Evolutionary conservation across 1,140 invertebrate genomes (phyloP), one percentile per base, ranked within the genome.

Genomic region (Calephelis virginiensis): DNA sequence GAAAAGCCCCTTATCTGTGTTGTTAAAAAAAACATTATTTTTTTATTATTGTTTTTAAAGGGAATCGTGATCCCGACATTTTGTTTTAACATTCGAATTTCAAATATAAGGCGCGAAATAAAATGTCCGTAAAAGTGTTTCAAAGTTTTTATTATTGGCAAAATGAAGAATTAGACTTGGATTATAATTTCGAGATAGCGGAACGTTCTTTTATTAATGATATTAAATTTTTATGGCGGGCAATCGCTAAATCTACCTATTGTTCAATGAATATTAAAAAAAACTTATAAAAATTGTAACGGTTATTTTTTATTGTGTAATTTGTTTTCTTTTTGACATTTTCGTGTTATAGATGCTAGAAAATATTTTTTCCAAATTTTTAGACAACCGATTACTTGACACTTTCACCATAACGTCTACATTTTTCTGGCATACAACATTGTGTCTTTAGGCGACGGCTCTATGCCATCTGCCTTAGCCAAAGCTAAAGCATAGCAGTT

Each of bases 11-110:
- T 83, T 83, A 85, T 80, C 82, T 79, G 71, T 67, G 67, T 68
- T 65, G 72, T 80, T 76, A 77, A 70, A 71, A 67, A 80, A 74
- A 70, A 67, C 70, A 70, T 72, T 75, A 75, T 85, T 81, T 89
- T 89, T 84, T 83, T 81, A 83, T 85, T 83, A 78, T 88, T 83
- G 77, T 79, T 53, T 83, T 68, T 77, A 80, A 79, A 80, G 66
- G 71, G 67, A 68, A 63, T 70, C 63, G 63, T 72, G 77, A 76
- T 72, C 76, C 67, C 66, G 75, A 75, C 79, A 79, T 85, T 85
- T 85, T 82, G 81, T 82, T 86, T 85, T 77, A 72, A 74, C 74
- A 68, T 83, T 84, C 77, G 78, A 82, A 84, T 72, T 85, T 83
- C 53, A 56, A 56, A 56, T 81, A 81, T 82, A 86, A 85, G 76